Evolutionary conservation across 2,113 vertebrate genomes (phyloP), one percentile per base, ranked within the genome.

Genomic region (Oncorhynchus keta): DNA sequence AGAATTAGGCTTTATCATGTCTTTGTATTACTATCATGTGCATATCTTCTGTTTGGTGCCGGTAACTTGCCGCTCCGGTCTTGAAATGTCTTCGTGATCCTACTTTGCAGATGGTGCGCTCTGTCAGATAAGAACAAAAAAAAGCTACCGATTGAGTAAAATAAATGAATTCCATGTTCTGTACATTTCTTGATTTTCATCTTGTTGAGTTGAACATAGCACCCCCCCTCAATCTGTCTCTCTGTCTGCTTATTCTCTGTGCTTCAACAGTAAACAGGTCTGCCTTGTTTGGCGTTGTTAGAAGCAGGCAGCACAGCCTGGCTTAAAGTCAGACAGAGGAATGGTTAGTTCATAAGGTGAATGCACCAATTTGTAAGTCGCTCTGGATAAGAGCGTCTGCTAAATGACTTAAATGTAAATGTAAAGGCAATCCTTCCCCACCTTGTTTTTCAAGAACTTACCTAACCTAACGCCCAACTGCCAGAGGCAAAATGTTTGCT

Each of bases 221-320:
- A 35, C 1, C 1, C 32, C 32, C 0, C 5, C 14, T 18, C 1
- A 13, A 13, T 55, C 49, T 18, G 49, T 16, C 2, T 35, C 16
- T 51, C 14, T 4, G 2, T 32, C 12, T 61, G 30, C 11, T 5
- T 70, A 12, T 78, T n/a, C 76, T 76, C 2, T 18, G 70, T 57
- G 39, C 14, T 35, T 45, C 12, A 66, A 26, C 18, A 11, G 3
- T 71, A 78, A 92, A 93, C 92, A 81, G 91, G 91, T 93, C 85
- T 66, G n/a, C 87, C 91, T 92, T 91, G 93, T 94, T 92, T 81
- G 64, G 24, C 55, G 67, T 73, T 20, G 32, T 20, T 68, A n/a
- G 48, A 49, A 39, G 72, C 45, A 84, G 81, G 26, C 49, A 16
- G 51, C 67, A 85, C 85, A 80, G 83, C 79, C 78, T 85, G 68